Evolutionary conservation across 2,113 vertebrate genomes (phyloP), one percentile per base, ranked within the genome.

Genomic region (Eurypyga helias): DNA sequence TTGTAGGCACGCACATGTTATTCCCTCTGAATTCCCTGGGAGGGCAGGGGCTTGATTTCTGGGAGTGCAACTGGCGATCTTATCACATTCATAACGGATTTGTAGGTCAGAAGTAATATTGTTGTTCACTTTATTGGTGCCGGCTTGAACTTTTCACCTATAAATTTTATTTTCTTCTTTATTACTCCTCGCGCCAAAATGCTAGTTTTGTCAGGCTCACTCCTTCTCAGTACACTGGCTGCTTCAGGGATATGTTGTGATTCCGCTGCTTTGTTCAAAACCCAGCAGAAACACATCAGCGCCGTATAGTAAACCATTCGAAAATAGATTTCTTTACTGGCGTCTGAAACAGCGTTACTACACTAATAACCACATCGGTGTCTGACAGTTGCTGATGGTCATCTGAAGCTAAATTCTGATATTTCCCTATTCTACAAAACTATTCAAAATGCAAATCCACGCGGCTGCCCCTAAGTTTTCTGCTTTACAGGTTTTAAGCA

Each of bases 101-200:
- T 95, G 78, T 86, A 91, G 79, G 71, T 93, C 83, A 92, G 90
- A 94, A 95, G 84, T 73, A 87, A 89, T 93, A 38, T 14, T 43
- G 70, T 55, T 66, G 52, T 95, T 97, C 73, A 57, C 55, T 96
- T 96, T 95, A 86, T 90, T 93, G 94, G 51, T 58, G 51, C 49
- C 77, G 69, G 80, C 58, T 95, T 45, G 45, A 89, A 72, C 78
- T 36, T 70, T 96, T 93, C 69, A 89, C 70, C 87, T 87, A 60
- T 69, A 93, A 67, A 94, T 93, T 93, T 97, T 87, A 41, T 93
- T 90, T 86, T 58, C 86, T 81, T 73, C 79, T 86, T 93, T 88
- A 70, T 67, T 84, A 77, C 62, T 84, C 14, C 49, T 64, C 92
- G 77, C 21, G 6, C 83, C 73, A 23, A 95, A 91, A 71, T 55